A percentile compares a stretch with the other conserved stretches of the same genome.
Evolutionary conservation across 2,888 invertebrate genomes (phyloP).

Genomic region (Phasia obesa): DNA sequence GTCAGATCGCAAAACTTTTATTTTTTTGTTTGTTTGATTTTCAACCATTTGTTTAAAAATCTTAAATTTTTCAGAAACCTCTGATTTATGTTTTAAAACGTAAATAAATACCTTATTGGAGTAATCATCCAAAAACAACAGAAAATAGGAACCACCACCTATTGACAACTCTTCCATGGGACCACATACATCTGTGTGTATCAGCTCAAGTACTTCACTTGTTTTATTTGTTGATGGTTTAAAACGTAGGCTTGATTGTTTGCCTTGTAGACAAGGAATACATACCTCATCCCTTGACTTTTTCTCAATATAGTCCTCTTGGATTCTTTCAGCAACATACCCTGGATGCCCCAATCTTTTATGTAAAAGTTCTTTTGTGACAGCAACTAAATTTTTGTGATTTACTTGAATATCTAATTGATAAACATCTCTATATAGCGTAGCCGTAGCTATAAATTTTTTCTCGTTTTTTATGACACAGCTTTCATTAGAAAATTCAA

Average conservation of each 20-base stretch:
- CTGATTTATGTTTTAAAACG: no score
- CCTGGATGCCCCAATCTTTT: no score
- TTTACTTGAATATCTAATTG: neutral
- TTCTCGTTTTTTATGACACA: no score
- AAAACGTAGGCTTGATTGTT: slow-evolving; percentile 17
- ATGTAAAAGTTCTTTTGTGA: slow-evolving; percentile 19
- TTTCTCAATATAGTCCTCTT: no score
- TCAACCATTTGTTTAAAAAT: slow-evolving; percentile 11
- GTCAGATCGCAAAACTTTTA: no score
- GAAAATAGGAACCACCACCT: slow-evolving; percentile 30
- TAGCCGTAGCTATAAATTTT: no score
- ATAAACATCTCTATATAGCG: neutral
- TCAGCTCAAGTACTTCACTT: neutral
- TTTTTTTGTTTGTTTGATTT: neutral
- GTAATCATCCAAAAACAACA: slow-evolving; percentile 38
- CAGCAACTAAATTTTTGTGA: neutral
- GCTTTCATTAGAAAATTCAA: no score
- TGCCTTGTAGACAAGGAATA: slow-evolving; percentile 27
- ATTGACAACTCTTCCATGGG: no score
- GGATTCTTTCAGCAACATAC: no score
- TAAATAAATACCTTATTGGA: no score
- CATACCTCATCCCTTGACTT: no score
- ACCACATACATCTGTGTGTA: slow-evolving; percentile 40
- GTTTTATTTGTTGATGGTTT: neutral
- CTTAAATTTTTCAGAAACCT: no score